Base-by-base conservation (phyloP, 2,113 vertebrate species). In the Gallinago paraguaiae region DNA sequence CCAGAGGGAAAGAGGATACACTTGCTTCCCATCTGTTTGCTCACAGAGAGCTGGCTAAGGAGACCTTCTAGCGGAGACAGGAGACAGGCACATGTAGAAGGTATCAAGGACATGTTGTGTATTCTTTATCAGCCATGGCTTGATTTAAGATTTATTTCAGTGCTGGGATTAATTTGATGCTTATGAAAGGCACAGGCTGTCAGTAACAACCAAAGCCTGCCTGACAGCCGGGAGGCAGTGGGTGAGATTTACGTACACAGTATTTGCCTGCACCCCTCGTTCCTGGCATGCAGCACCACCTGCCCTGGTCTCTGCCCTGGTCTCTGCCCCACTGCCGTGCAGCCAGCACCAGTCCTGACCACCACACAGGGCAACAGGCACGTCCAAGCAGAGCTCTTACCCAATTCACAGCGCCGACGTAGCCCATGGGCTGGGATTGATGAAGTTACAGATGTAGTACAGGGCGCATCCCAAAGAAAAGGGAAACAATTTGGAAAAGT, bases 91-190 rank as follows among this genome's bases (percentile, higher is more conserved):
- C 28, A 33, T 0, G 0, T 17, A 59, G 57, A 74, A 70, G 77
- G 51, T 78, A 95, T 76, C 64, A 43, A 90, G 72, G 84, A 93
- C 83, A 86, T 15, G 14, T 39, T 84, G 72, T 77, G 83, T 75
- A 45, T 90, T 84, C 68, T 91, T 92, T 85, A 95, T 84, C 76
- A 77, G 51, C 22, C 45, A 13, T 20, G 19, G 31, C 79, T 93
- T 0, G 0, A 56, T 76, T 48, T 79, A 60, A 90, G 82, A 56
- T 88, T 88, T 82, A 50, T 85, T 95, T 86, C 82, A 72, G 61
- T 90, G 61, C 65, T 74, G 65, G 70, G 46, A 89, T 88, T 94
- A 92, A 82, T 88, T 79, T 67, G 76, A 93, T 83, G 57, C 41
- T 76, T 0, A 1, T 78, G 90, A 75, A 94, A 75, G 39, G 41